Evolutionary conservation across 2,888 invertebrate species (phyloP).

Genomic region (Epistrophe eligans): DNA sequence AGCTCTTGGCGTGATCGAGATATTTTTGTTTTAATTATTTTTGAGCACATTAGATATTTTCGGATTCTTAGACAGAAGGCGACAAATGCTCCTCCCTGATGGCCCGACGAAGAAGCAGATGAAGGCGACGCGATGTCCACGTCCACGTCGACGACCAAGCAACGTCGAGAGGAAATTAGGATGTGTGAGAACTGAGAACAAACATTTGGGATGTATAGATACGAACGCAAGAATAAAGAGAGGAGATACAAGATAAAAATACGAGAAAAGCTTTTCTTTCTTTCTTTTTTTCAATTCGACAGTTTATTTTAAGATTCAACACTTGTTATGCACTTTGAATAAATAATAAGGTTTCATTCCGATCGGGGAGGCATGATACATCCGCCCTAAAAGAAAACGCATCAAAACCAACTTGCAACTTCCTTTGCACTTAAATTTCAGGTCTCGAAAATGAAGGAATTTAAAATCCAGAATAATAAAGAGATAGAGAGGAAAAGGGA

Average conservation of each 20-base stretch:
- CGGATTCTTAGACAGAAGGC: slow-evolving; percentile 68
- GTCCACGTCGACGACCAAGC: too few species aligned
- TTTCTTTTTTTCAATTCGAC: slow-evolving; percentile 8
- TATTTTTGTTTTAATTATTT: slow-evolving; percentile 8
- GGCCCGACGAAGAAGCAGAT: slow-evolving; percentile 15
- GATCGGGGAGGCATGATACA: not conserved
- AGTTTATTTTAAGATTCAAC: slow-evolving; percentile 51
- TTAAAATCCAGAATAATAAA: not conserved
- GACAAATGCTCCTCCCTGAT: slow-evolving; percentile 50
- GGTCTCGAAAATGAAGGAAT: slow-evolving; percentile 2
- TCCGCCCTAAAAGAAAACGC: slow-evolving; percentile 13
- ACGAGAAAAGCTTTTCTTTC: slow-evolving; percentile 29
- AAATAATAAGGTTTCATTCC: slow-evolving; percentile 41
- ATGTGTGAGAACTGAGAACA: slow-evolving; percentile 63
- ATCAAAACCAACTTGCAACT: slow-evolving; percentile 45
- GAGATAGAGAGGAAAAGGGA: not conserved
- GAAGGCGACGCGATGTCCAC: too few species aligned
- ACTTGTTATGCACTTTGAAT: slow-evolving; percentile 63
- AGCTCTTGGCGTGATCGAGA: slow-evolving; percentile 60
- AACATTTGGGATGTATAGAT: slow-evolving; percentile 40
- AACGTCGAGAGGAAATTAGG: slow-evolving; percentile 54
- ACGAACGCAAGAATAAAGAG: not conserved
- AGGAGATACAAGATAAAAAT: slow-evolving; percentile 25
- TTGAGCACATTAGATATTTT: slow-evolving; percentile 72
- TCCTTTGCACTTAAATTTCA: not conserved